Percentiles rank a stretch among this genome's conserved stretches.
phyloP scores from a whole-genome alignment of 2,888 invertebrate species.

The Psylliodes chrysocephalus region DNA sequence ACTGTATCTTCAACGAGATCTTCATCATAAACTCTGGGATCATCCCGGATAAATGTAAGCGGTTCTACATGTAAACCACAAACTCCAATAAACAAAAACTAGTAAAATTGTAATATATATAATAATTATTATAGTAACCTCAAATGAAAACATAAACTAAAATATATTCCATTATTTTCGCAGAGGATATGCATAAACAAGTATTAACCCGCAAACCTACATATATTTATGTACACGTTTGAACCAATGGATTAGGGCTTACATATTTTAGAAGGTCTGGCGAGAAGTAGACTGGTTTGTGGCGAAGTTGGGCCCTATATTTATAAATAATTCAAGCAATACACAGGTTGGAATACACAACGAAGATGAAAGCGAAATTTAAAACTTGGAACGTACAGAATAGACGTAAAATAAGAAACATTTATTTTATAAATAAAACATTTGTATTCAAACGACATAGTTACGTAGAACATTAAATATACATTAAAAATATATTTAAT shows the following conservation, averaged over 20 bases:
- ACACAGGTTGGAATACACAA: background rate
- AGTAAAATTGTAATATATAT: too few species aligned
- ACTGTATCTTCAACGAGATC: too few species aligned
- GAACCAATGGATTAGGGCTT: background rate
- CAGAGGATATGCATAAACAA: background rate
- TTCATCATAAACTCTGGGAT: too few species aligned
- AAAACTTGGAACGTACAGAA: background rate
- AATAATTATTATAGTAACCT: too few species aligned
- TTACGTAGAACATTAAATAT: background rate
- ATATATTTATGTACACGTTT: background rate
- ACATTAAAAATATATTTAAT: background rate
- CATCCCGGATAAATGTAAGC: too few species aligned
- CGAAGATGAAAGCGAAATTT: background rate
- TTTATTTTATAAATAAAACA: background rate
- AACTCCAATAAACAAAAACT: too few species aligned
- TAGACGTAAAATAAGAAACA: background rate
- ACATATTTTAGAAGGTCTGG: constrained; percentile 14
- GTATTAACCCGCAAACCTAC: constrained; percentile 12
- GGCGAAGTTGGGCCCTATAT: background rate
- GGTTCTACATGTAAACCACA: too few species aligned
- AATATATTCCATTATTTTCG: too few species aligned
- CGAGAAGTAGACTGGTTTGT: constrained; percentile 1
- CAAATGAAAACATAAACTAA: too few species aligned
- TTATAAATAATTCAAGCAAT: constrained; percentile 4
- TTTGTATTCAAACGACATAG: background rate